These are phyloP conservation scores for Cynaeus angustus DNA, from an alignment of 2,888 invertebrate species.

Conservation along the genomic window DNA sequence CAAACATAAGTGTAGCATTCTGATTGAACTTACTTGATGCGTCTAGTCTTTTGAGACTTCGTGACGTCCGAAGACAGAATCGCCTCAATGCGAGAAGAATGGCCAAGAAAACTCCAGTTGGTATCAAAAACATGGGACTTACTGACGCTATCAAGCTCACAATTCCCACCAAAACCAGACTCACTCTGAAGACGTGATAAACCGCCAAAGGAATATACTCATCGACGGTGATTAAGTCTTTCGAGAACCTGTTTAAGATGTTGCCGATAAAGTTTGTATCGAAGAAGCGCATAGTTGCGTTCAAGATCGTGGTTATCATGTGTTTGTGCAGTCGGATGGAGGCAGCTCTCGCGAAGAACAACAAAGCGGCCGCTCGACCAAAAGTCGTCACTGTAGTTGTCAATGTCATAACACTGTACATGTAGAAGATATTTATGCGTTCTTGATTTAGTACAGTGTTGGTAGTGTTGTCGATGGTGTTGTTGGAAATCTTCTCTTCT, in stretches of 20 bases:
- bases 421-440: conserved; percentile 52
- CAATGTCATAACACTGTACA: conserved; percentile 59
- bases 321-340: conserved; percentile 60
- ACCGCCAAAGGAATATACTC: conserved; percentile 59
- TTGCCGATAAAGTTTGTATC: conserved; percentile 64
- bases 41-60: conserved; percentile 63
- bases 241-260: conserved; percentile 64
- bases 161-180: conserved; percentile 64
- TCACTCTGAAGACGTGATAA: conserved; percentile 36
- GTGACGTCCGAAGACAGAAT: conserved; percentile 59
- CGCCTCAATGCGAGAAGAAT: conserved; percentile 55
- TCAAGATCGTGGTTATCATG: conserved; percentile 59
- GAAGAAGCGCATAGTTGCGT: conserved; percentile 62
- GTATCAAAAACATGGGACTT: conserved; percentile 58
- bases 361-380: conserved; percentile 56
- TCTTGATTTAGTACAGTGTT: conserved; percentile 27
- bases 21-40: conserved; percentile 62
- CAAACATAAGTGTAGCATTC: no score
- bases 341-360: conserved; percentile 57
- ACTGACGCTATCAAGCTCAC: conserved; percentile 64
- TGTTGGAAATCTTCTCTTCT: conserved; percentile 53
- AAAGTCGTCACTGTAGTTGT: conserved; percentile 53
- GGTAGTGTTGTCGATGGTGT: conserved; percentile 29
- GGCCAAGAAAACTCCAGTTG: conserved; percentile 54
- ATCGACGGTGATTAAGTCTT: conserved; percentile 62